Base-by-base conservation (phyloP, 2,888 invertebrate species). In the Ganaspis brasiliensis region DNA sequence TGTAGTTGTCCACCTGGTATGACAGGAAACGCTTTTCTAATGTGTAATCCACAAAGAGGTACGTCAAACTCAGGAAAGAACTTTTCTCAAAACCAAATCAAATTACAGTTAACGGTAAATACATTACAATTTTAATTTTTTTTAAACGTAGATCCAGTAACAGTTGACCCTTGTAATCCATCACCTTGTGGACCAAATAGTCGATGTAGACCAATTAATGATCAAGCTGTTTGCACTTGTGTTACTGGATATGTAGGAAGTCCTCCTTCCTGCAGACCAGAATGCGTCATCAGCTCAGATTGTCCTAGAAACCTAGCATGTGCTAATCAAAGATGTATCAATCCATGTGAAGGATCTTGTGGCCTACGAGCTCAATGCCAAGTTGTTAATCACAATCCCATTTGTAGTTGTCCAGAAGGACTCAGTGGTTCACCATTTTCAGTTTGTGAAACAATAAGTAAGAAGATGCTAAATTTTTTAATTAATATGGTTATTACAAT, bases 101-200 rank as follows among this genome's bases (percentile, higher is more conserved):
- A 52, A 49, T 75, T 77, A 55, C n/a, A n/a, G n/a, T n/a, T n/a
- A n/a, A n/a, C n/a, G n/a, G n/a, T n/a, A n/a, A n/a, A n/a, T n/a
- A n/a, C n/a, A n/a, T n/a, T n/a, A n/a, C n/a, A n/a, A n/a, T n/a
- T n/a, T 52, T 31, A 21, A 45, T 76, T 26, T 35, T 45, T 74
- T 31, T 57, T 14, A 55, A 37, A 86, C 88, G 79, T 84, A 92
- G 92, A 87, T 55, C 91, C 93, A 90, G 74, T 93, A 88, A 88
- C 92, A 88, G 90, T 92, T 90, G 92, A 96, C 89, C 95, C 95
- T n/a, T 95, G 95, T 85, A 92, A 92, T 82, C 94, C 94, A 31
- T 93, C 94, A 72, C 96, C 96, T 0, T 97, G 97, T 90, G 97
- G 97, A 72, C 95, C 95, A 0, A 96, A 96, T 88, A 95, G 95